These are phyloP conservation scores for Argya squamiceps DNA, from an alignment of 2,797 vertebrate species.

Conservation along the genomic window DNA sequence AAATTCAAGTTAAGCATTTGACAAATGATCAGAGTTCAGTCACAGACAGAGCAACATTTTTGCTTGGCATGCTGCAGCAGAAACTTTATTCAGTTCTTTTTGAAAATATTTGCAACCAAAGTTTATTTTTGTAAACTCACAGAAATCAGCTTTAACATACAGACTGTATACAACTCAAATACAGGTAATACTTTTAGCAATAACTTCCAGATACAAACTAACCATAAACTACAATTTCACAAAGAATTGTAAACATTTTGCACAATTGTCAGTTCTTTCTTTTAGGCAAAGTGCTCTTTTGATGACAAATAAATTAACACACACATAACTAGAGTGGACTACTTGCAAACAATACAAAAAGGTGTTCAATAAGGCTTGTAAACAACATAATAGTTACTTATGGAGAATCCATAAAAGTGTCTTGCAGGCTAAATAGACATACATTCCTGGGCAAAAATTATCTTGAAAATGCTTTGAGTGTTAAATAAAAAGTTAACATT, in stretches of 20 bases:
- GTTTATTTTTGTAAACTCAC: constrained; percentile 77
- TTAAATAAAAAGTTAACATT: constrained; percentile 78
- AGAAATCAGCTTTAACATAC: constrained; percentile 79
- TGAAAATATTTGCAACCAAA: constrained; percentile 75
- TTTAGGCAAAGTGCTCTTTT: constrained; percentile 91
- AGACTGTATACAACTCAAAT: constrained; percentile 81
- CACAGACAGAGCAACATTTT: constrained; percentile 56
- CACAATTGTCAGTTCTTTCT: constrained; percentile 84
- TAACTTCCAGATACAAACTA: constrained; percentile 85
- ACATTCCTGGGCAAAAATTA: constrained; percentile 72
- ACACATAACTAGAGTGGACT: constrained; percentile 81
- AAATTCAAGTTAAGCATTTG: not conserved
- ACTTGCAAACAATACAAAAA: constrained; percentile 83
- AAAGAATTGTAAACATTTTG: constrained; percentile 85
- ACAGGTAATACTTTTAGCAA: constrained; percentile 79
- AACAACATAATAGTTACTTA: constrained; percentile 76
- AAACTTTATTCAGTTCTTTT: constrained; percentile 78
- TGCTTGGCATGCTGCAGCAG: constrained; percentile 75
- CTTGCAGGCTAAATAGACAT: constrained; percentile 79
- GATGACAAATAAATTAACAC: constrained; percentile 96
- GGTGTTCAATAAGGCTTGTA: constrained; percentile 76
- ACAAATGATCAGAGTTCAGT: not conserved
- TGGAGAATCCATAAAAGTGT: constrained; percentile 79
- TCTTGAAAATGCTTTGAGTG: constrained; percentile 70
- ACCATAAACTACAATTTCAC: constrained; percentile 82